Evolutionary conservation across 1,140 invertebrate genomes (phyloP).

Genomic region (Trissolcus basalis): DNA sequence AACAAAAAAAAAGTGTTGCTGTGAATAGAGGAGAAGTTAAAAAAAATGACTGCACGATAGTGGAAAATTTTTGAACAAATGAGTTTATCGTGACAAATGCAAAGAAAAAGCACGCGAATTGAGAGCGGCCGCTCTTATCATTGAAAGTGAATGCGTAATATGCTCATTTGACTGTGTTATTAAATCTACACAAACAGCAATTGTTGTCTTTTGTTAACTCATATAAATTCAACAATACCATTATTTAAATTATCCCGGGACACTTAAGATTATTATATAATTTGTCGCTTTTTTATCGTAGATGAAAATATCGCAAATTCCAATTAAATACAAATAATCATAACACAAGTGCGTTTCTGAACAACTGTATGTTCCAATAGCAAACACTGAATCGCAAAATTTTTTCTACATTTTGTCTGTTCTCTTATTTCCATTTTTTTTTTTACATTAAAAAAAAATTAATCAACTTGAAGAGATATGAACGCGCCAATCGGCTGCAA

Average conservation of each 20-base stretch:
- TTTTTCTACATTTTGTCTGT: too few relatives aligned
- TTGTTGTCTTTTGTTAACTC: conserved; percentile 45
- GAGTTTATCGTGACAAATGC: conserved; percentile 28
- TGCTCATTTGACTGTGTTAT: conserved; percentile 40
- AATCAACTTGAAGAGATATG: conserved; percentile 21
- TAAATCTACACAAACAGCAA: conserved; percentile 51
- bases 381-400: too few relatives aligned
- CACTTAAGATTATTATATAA: conserved; percentile 36
- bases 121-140: conserved; percentile 29
- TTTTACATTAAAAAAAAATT: too few relatives aligned
- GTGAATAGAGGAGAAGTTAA: not conserved
- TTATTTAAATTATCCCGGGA: conserved; percentile 37
- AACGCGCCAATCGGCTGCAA: conserved; percentile 66
- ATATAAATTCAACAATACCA: conserved; percentile 51
- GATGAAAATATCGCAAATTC: conserved; percentile 23
- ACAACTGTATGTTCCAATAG: too few relatives aligned
- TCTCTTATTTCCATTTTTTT: too few relatives aligned
- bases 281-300: conserved; percentile 20
- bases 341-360: too few relatives aligned
- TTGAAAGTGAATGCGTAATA: conserved; percentile 33
- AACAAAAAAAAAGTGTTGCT: not conserved
- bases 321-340: too few relatives aligned
- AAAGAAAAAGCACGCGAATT: conserved; percentile 41
- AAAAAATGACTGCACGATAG: conserved; percentile 1
- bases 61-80: conserved; percentile 44